Evolutionary conservation across 1,140 invertebrate species (phyloP).

Genomic region (Drosophila lini): DNA sequence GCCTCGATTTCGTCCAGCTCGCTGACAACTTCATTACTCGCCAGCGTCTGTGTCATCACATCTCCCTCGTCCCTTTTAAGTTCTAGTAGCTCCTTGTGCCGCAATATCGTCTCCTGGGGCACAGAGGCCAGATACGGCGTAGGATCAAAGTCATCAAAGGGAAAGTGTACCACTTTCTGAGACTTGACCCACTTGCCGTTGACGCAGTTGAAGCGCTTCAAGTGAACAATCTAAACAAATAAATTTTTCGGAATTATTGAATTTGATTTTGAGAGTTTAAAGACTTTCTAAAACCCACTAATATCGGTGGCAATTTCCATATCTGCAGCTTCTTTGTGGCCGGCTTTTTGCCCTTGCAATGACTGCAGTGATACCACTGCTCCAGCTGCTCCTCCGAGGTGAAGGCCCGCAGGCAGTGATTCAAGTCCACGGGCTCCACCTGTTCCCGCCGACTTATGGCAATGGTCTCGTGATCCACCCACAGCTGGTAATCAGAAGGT

Average conservation of each 20-base stretch:
- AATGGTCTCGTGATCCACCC: constrained; percentile 90
- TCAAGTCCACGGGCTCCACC: constrained; percentile 91
- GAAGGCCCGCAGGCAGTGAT: constrained; percentile 92
- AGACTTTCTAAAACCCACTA: constrained; percentile 87
- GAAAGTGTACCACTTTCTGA: constrained; percentile 95
- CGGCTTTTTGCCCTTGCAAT: constrained; percentile 92
- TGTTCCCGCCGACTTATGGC: constrained; percentile 88
- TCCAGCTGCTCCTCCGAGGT: constrained; percentile 94
- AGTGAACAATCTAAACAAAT: constrained; percentile 90
- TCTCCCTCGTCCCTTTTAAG: constrained; percentile 39
- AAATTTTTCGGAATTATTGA: not conserved
- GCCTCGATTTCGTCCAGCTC: constrained; percentile 68
- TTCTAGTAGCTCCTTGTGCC: constrained; percentile 86
- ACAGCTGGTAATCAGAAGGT: constrained; percentile 85
- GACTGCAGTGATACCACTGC: constrained; percentile 93
- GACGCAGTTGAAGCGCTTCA: constrained; percentile 95
- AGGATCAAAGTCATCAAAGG: constrained; percentile 92
- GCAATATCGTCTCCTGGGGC: constrained; percentile 89
- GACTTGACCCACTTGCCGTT: constrained; percentile 97
- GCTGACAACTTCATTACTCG: constrained; percentile 56
- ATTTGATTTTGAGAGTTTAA: too few relatives aligned
- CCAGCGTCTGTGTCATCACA: constrained; percentile 1
- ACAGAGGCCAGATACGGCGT: constrained; percentile 91
- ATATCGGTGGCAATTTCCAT: constrained; percentile 93
- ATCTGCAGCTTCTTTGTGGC: constrained; percentile 95